These are phyloP conservation scores for Nephotettix cincticeps DNA, from an alignment of 1,140 invertebrate species.

Conservation along the genomic window DNA sequence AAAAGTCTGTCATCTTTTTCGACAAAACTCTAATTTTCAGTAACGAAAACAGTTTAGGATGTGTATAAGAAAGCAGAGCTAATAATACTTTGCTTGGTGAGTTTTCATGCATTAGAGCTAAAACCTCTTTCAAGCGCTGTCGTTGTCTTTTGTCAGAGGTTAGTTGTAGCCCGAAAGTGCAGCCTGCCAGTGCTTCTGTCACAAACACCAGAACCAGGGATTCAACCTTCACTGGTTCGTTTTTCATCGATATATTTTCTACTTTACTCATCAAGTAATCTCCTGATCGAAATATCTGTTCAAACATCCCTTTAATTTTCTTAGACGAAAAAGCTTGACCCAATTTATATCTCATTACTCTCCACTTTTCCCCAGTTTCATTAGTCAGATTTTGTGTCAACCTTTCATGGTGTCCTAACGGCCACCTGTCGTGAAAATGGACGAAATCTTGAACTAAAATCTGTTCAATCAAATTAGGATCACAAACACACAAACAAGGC, in stretches of 20 bases:
- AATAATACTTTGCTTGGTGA: not conserved
- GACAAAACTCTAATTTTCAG: not conserved
- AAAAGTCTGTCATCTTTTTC: not conserved
- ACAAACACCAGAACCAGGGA: not conserved
- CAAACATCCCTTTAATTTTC: constrained; percentile 8
- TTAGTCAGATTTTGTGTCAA: not conserved
- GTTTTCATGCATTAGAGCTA: not conserved
- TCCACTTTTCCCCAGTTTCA: not conserved
- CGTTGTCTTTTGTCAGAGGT: not conserved
- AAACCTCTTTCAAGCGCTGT: not conserved
- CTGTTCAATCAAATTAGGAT: not conserved
- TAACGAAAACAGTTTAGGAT: not conserved
- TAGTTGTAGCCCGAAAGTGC: not conserved
- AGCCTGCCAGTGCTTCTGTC: not conserved
- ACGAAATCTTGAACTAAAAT: constrained; percentile 6
- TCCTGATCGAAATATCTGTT: constrained; percentile 7
- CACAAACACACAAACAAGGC: not conserved
- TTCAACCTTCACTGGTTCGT: not conserved
- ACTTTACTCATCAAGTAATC: not conserved
- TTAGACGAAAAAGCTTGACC: not conserved
- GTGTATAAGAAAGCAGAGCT: not conserved
- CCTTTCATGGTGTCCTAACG: not conserved
- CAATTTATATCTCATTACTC: not conserved
- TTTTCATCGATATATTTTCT: not conserved
- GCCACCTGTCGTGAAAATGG: constrained; percentile 2